Evolutionary conservation across 2,797 vertebrate genomes (phyloP).

Genomic region (Microctenopoma stevenorrisi): DNA sequence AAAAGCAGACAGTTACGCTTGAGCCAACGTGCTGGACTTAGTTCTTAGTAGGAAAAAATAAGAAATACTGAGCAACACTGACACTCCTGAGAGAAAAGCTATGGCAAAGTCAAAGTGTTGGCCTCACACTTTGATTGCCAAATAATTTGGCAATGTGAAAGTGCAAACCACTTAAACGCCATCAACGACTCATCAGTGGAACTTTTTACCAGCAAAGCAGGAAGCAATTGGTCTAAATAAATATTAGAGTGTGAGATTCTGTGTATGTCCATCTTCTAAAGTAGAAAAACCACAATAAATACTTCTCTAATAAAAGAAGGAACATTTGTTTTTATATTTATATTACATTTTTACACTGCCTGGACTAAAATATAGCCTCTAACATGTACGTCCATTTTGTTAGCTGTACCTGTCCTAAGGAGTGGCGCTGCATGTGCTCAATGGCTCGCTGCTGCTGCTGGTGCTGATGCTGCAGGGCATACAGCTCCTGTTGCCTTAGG

Average conservation of each 20-base stretch:
- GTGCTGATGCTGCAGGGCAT: slow-evolving; percentile 88
- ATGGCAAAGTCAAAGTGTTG: background rate
- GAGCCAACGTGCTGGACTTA: too few relatives aligned
- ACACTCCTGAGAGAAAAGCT: slow-evolving; percentile 4
- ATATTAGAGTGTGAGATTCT: slow-evolving; percentile 9
- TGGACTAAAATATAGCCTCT: background rate
- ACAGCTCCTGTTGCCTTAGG: slow-evolving; percentile 93
- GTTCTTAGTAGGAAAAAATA: background rate
- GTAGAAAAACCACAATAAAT: slow-evolving; percentile 27
- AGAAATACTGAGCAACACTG: background rate
- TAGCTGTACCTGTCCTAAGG: slow-evolving; percentile 80
- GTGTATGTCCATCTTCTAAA: slow-evolving; percentile 15
- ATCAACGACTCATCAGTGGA: slow-evolving; percentile 11
- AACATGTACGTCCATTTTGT: background rate
- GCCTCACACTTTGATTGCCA: slow-evolving; percentile 26
- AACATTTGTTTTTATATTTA: background rate
- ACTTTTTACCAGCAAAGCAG: slow-evolving; percentile 5
- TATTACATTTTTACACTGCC: too few relatives aligned
- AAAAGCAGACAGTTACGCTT: too few relatives aligned
- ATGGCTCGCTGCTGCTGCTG: slow-evolving; percentile 76
- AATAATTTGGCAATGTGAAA: slow-evolving; percentile 37
- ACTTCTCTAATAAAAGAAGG: slow-evolving; percentile 9
- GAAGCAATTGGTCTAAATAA: slow-evolving; percentile 28
- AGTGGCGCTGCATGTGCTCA: slow-evolving; percentile 82
- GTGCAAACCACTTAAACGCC: slow-evolving; percentile 7